phyloP scores from a whole-genome alignment of 2,797 vertebrate genomes.

The Selene dorsalis region DNA sequence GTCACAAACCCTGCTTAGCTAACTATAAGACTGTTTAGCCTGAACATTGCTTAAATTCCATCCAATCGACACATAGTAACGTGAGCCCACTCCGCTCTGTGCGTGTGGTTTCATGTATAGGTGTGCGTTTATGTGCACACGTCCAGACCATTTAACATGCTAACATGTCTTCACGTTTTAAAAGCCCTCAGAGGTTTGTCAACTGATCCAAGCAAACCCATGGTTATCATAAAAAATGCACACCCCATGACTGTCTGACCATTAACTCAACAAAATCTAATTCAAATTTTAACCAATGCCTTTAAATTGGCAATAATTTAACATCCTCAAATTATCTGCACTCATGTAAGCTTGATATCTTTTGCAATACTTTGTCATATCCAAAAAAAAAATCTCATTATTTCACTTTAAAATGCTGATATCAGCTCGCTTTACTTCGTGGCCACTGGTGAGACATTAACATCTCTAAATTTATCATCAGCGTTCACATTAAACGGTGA shows the following conservation, averaged over 20 bases:
- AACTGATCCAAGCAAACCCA: slow-evolving; percentile 35
- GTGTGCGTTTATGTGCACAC: slow-evolving; percentile 6
- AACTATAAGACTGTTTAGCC: slow-evolving; percentile 67
- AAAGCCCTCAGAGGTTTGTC: slow-evolving; percentile 36
- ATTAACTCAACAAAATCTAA: slow-evolving; percentile 23
- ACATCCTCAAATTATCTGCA: background rate
- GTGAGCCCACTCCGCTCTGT: slow-evolving; percentile 47
- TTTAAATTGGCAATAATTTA: background rate
- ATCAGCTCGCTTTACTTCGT: background rate
- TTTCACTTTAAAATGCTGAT: background rate
- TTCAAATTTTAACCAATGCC: background rate
- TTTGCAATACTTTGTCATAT: background rate
- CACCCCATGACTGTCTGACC: background rate
- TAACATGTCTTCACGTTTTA: slow-evolving; percentile 51
- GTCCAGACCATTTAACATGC: slow-evolving; percentile 28
- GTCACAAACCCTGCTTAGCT: slow-evolving; percentile 62
- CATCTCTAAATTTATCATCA: no score
- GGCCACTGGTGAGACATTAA: no score
- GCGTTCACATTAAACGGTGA: background rate
- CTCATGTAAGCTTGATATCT: background rate
- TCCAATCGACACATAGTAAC: slow-evolving; percentile 75
- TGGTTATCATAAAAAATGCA: slow-evolving; percentile 39
- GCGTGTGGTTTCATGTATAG: slow-evolving; percentile 15
- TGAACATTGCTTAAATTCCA: slow-evolving; percentile 82
- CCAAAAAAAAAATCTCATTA: background rate